Evolutionary conservation across 2,888 invertebrate species (phyloP).

Genomic region (Ophion obscuratus): DNA sequence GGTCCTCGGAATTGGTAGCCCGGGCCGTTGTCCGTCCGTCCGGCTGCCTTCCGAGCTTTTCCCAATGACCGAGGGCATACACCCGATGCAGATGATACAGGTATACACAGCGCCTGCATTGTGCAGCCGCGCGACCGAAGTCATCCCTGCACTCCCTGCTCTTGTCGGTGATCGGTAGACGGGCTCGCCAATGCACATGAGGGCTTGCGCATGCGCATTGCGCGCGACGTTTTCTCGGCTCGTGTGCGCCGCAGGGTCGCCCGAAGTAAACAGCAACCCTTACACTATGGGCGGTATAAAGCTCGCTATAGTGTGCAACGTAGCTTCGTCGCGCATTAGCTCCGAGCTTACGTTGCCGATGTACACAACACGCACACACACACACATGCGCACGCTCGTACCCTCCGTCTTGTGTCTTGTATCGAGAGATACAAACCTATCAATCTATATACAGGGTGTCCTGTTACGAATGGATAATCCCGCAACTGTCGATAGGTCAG

Average conservation of each 20-base stretch:
- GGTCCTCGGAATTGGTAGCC: not conserved
- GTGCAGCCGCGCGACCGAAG: not conserved
- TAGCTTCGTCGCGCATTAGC: slow-evolving; percentile 49
- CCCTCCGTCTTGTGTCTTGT: not conserved
- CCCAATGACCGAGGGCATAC: not conserved
- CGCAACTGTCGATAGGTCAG: not conserved
- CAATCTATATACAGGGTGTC: not conserved
- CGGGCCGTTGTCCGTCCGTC: not conserved
- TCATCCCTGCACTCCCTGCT: not conserved
- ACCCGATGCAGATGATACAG: not conserved
- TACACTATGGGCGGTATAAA: slow-evolving; percentile 7
- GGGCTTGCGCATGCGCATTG: not conserved
- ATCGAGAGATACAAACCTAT: not conserved
- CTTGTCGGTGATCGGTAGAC: not conserved
- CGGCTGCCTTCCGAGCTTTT: not conserved
- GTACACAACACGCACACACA: slow-evolving; percentile 8
- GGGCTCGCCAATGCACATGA: not conserved
- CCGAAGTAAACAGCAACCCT: not conserved
- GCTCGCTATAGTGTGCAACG: slow-evolving; percentile 25
- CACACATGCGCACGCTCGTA: not conserved
- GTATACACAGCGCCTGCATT: not conserved
- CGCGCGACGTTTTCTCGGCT: not conserved
- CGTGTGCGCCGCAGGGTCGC: not conserved
- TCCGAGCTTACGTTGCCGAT: slow-evolving; percentile 61
- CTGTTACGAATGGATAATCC: no score